These are phyloP conservation scores for Tinamus major DNA, from an alignment of 2,797 vertebrate genomes.

Conservation along the genomic window DNA sequence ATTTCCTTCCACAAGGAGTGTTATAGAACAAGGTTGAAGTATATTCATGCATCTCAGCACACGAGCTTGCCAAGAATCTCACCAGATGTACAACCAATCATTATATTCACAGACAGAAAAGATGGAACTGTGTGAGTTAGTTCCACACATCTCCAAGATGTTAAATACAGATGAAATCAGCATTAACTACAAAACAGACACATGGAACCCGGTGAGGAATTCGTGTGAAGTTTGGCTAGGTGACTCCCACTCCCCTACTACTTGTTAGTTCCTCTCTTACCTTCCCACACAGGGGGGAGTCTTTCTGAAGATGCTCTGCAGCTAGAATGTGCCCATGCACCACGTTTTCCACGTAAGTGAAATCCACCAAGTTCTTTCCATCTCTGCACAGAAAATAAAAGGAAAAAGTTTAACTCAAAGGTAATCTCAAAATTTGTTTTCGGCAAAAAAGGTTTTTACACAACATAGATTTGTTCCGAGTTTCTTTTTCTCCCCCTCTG, in stretches of 20 bases:
- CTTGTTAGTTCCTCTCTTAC: constrained; percentile 71
- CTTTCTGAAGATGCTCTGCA: constrained; percentile 85
- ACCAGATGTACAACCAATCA: neutral
- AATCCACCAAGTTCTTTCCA: constrained; percentile 94
- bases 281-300: constrained; percentile 89
- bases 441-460: neutral
- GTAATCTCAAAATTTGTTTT: neutral
- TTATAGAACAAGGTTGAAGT: neutral
- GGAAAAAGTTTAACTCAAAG: neutral
- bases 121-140: no score
- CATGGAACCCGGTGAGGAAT: neutral
- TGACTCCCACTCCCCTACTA: neutral
- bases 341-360: constrained; percentile 97
- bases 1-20: neutral
- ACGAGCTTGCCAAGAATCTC: neutral
- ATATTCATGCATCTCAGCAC: neutral
- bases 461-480: neutral
- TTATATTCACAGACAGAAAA: neutral
- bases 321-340: constrained; percentile 96
- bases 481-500: neutral
- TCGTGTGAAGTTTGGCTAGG: neutral
- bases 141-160: neutral
- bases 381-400: constrained; percentile 79
- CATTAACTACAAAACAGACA: neutral
- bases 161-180: neutral